A percentile compares a stretch with the other conserved stretches of the same genome.
These are phyloP conservation scores for Grammomys dolichurus DNA, from an alignment of 2,113 vertebrate species.

Conservation along the genomic window DNA sequence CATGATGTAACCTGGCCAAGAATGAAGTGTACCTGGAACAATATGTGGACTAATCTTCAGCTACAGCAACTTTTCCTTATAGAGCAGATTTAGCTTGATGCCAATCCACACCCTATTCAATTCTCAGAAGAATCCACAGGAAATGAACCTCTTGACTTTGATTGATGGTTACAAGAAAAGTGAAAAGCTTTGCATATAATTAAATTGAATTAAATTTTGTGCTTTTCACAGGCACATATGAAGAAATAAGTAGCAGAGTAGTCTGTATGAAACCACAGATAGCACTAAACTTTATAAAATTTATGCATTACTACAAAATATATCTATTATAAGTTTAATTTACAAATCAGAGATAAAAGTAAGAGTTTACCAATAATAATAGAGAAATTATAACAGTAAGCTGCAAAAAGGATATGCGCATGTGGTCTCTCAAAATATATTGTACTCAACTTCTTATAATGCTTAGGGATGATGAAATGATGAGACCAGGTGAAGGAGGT, in stretches of 20 bases:
- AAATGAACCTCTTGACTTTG: constrained; percentile 40
- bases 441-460: neutral
- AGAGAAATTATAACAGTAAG: neutral
- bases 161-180: constrained; percentile 38
- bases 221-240: neutral
- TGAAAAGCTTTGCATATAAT: constrained; percentile 9
- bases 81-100: constrained; percentile 46
- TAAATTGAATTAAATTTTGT: constrained; percentile 50
- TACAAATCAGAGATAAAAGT: neutral
- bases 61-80: neutral
- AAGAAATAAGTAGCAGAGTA: constrained; percentile 48
- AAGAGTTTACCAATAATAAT: neutral
- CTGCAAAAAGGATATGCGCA: neutral
- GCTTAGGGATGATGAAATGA: neutral
- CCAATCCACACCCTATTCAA: neutral
- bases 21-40: neutral
- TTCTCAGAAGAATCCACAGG: constrained; percentile 29
- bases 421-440: neutral
- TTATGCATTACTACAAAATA: neutral
- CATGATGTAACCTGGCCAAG: constrained; percentile 24
- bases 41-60: neutral
- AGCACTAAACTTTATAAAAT: neutral
- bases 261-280: neutral
- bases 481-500: neutral
- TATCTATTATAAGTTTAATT: neutral